phyloP scores from a whole-genome alignment of 2,113 vertebrate species.

The Petrocephalus zakoni region DNA sequence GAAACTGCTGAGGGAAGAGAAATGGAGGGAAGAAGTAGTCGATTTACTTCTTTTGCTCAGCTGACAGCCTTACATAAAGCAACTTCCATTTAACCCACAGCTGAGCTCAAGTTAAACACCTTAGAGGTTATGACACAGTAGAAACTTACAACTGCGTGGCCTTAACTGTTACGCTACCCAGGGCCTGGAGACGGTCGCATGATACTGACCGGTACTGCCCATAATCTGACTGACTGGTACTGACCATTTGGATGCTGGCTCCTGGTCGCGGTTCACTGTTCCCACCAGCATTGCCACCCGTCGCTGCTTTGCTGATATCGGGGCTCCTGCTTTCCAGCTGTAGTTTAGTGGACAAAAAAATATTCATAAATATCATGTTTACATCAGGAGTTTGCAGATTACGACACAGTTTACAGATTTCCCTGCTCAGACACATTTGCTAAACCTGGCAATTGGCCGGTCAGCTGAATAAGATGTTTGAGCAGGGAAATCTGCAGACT shows the following conservation, averaged over 20 bases:
- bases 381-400: not conserved
- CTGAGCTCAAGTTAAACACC: not conserved
- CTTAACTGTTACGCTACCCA: not conserved
- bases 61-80: not conserved
- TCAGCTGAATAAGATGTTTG: no score
- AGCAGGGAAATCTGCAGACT: no score
- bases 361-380: not conserved
- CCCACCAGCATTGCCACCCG: slow-evolving; percentile 20
- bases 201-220: not conserved
- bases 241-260: slow-evolving; percentile 43
- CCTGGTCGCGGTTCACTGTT: slow-evolving; percentile 32
- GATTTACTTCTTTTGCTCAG: not conserved
- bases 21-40: not conserved
- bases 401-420: not conserved
- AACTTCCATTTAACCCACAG: not conserved
- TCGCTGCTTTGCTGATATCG: slow-evolving; percentile 17
- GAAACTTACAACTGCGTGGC: not conserved
- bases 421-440: not conserved
- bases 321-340: slow-evolving; percentile 48
- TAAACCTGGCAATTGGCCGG: no score
- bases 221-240: slow-evolving; percentile 37
- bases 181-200: not conserved
- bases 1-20: not conserved
- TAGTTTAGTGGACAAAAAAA: slow-evolving; percentile 30
- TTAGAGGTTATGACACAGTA: not conserved